phyloP scores from a whole-genome alignment of 2,888 invertebrate genomes.

The Lycophotia porphyrea region DNA sequence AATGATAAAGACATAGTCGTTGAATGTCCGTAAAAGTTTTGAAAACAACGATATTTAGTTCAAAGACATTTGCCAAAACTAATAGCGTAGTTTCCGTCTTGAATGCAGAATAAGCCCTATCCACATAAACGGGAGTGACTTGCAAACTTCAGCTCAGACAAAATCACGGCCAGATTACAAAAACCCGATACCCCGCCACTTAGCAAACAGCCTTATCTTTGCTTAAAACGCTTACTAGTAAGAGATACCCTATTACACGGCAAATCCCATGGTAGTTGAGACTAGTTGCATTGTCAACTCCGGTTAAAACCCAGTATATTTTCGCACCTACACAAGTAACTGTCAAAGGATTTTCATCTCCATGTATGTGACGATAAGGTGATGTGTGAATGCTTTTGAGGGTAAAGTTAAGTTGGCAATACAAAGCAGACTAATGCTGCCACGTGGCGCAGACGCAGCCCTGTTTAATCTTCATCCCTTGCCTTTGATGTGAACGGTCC shows the following conservation, averaged over 20 bases:
- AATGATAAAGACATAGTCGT: background rate
- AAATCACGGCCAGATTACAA: conserved; percentile 69
- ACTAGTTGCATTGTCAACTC: conserved; percentile 87
- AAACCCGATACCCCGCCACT: conserved; percentile 74
- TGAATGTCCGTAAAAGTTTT: conserved; percentile 3
- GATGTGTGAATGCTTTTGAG: background rate
- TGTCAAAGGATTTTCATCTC: conserved; percentile 59
- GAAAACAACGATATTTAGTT: conserved; percentile 3
- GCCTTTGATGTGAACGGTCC: conserved; percentile 86
- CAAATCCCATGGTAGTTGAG: conserved; percentile 88
- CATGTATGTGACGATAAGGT: conserved; percentile 44
- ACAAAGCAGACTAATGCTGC: conserved; percentile 79
- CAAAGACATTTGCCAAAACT: conserved; percentile 17
- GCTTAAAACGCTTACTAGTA: conserved; percentile 79
- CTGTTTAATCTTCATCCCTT: conserved; percentile 85
- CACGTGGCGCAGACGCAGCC: conserved; percentile 88
- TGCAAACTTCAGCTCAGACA: conserved; percentile 48
- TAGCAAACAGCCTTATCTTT: conserved; percentile 77
- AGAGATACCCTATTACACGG: conserved; percentile 83
- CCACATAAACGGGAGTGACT: conserved; percentile 58
- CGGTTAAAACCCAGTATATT: conserved; percentile 69
- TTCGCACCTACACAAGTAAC: conserved; percentile 32
- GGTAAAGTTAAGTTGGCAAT: conserved; percentile 65
- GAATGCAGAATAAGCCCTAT: conserved; percentile 34
- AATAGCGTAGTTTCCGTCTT: background rate